Percentiles rank a stretch among this genome's conserved stretches.
These are phyloP conservation scores for Sarcoramphus papa DNA, from an alignment of 2,797 vertebrate genomes.

Conservation along the genomic window DNA sequence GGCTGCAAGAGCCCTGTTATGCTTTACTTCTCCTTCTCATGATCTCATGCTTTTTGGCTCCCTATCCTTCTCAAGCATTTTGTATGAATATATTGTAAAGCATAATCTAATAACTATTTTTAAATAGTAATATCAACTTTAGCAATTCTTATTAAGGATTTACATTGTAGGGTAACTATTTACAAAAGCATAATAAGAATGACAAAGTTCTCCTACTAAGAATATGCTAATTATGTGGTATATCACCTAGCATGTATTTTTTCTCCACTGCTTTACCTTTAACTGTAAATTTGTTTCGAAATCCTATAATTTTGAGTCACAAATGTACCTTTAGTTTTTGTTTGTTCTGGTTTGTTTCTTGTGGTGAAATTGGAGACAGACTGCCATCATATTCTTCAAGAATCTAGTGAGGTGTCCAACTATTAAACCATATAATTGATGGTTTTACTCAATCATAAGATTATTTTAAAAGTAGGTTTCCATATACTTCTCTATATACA, in stretches of 20 bases:
- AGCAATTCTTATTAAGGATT: background rate
- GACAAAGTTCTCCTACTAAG: background rate
- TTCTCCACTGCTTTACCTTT: background rate
- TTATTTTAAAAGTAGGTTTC: background rate
- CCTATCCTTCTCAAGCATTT: background rate
- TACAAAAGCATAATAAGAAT: background rate
- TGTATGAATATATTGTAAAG: background rate
- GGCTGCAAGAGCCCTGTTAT: background rate
- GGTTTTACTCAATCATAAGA: background rate
- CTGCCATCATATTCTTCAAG: background rate
- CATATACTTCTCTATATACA: background rate
- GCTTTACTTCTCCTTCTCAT: background rate
- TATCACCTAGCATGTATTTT: background rate
- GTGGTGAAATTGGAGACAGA: background rate
- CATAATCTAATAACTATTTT: background rate
- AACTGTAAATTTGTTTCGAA: slow-evolving; percentile 14
- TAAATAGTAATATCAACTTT: background rate
- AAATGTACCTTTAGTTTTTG: slow-evolving; percentile 27
- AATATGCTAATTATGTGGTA: background rate
- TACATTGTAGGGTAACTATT: background rate
- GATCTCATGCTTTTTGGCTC: background rate
- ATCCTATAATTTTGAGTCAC: slow-evolving; percentile 4
- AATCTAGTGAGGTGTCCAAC: background rate
- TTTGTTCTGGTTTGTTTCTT: background rate
- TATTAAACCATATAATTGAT: background rate